Base-by-base conservation (phyloP, 2,113 vertebrate species). In the Oreotrochilus melanogaster region DNA sequence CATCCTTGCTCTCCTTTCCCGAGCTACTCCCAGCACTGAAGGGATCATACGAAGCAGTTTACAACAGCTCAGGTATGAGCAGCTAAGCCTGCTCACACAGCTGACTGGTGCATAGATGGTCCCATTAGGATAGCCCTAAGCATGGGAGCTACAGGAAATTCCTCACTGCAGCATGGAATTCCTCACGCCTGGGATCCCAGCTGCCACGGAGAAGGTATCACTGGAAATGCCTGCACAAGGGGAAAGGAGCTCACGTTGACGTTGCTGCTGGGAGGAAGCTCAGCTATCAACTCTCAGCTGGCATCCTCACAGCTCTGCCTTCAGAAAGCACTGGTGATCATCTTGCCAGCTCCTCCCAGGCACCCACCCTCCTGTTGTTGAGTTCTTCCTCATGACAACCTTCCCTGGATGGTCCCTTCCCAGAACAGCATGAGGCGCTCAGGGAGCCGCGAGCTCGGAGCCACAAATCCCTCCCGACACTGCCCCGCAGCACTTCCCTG, bases 391-490 rank as follows among this genome's bases (percentile, higher is more conserved):
- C 88, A 81, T 1, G 2, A 73, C 92, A 96, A 56, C 81, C 74
- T 92, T 88, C 79, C 56, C 88, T 94, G 95, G 93, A 96, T 50
- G 47, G 93, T 86, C 92, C 73, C 71, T 76, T 95, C 69, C 83
- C 93, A 0, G 22, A 92, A 96, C 95, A 96, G 93, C 88, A 69
- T 66, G 92, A 93, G 93, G 95, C 93, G 84, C 89, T 97, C 95
- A 95, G 88, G 93, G 94, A 96, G 93, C 94, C 91, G 93, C 4
- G 62, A 93, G 84, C 92, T 95, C 96, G 91, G 95, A 92, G 96
- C 89, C 89, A 95, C 95, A 97, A 97, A 97, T 97, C 45, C 95
- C 82, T 93, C 94, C 90, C 69, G 96, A 97, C 96, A 97, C 78
- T 90, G 94, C 95, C 97, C 95, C 27, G 90, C 64, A 96, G 97